Conservation (phyloP, 2,888 invertebrate genomes). For the Agonum fuliginosum region DNA sequence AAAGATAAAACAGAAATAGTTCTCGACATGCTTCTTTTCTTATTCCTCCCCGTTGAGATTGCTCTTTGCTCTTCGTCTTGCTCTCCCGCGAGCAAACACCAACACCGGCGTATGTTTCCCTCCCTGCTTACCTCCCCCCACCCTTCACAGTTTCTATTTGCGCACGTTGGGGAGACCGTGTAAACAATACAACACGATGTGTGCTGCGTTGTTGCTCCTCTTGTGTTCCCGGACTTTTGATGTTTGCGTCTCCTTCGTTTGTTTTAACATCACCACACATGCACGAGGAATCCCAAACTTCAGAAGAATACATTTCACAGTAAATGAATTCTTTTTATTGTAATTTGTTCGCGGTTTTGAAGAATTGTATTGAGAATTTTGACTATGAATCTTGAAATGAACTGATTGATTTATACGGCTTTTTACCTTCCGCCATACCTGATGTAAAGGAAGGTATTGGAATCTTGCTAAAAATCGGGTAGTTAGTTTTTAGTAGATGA, state of each 20-base stretch:
- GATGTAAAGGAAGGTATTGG: no score
- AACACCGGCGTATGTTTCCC: not conserved
- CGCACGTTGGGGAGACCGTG: slow-evolving; percentile 40
- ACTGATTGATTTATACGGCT: slow-evolving; percentile 15
- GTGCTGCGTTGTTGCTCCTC: slow-evolving; percentile 43
- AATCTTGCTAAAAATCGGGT: no score
- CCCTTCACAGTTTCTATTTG: slow-evolving; percentile 37
- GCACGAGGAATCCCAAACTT: no score
- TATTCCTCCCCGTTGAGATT: no score
- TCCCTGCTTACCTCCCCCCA: not conserved
- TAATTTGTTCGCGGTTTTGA: no score
- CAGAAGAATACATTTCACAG: not conserved
- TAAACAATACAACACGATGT: slow-evolving; percentile 52
- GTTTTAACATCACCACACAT: slow-evolving; percentile 53
- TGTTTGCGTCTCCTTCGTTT: slow-evolving; percentile 51
- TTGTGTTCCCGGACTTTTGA: slow-evolving; percentile 50
- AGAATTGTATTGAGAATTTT: no score
- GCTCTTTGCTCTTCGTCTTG: no score
- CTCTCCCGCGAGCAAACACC: not conserved
- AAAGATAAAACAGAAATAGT: no score
- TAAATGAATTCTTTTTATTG: not conserved
- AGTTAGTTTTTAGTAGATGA: no score
- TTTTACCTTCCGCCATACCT: no score
- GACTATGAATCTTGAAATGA: no score
- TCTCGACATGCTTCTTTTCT: no score